Base-by-base conservation (phyloP, 2,113 vertebrate species). In the Prunella himalayana region DNA sequence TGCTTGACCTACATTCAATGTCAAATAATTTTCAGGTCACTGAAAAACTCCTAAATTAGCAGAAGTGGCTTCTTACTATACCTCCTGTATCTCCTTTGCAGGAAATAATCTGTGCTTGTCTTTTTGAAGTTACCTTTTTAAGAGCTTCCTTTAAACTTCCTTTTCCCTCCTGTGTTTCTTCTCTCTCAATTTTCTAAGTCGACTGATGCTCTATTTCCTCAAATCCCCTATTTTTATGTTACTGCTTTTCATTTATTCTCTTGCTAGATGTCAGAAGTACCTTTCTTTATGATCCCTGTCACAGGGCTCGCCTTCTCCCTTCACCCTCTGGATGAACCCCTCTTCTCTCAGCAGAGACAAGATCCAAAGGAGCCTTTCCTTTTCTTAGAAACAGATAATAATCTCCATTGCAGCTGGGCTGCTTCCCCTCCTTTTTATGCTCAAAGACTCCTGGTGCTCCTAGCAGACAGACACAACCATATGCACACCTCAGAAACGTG, bases 21-120 rank as follows among this genome's bases (percentile, higher is more conserved):
- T 22, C 2, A 17, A 93, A 86, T 91, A 90, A 81, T 82, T 95
- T 92, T 94, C 83, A 91, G 75, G 64, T 88, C 64, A 92, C 82
- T 42, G 47, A 75, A 90, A 90, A 88, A 56, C 44, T 80, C 42
- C 33, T 49, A 50, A 92, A 63, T 81, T 81, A 92, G 39, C 68
- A 78, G 28, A 86, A 95, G 42, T 39, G 28, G 5, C 76, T 90
- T 88, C 35, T 83, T 90, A 68, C 60, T 75, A 41, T 9, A 18
- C 8, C 53, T 93, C 47, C 15, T 49, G 3, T 86, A 44, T 77
- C 35, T 63, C 20, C 24, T 60, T 35, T 5, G 1, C 44, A n/a
- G 42, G 33, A 73, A 96, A 94, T 47, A 83, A 88, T 25, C 42
- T 28, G 5, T 50, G 37, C 30, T 81, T 75, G 14, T 41, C 42